phyloP scores from a whole-genome alignment of 1,140 invertebrate genomes.

The Brachionus koreanus region DNA sequence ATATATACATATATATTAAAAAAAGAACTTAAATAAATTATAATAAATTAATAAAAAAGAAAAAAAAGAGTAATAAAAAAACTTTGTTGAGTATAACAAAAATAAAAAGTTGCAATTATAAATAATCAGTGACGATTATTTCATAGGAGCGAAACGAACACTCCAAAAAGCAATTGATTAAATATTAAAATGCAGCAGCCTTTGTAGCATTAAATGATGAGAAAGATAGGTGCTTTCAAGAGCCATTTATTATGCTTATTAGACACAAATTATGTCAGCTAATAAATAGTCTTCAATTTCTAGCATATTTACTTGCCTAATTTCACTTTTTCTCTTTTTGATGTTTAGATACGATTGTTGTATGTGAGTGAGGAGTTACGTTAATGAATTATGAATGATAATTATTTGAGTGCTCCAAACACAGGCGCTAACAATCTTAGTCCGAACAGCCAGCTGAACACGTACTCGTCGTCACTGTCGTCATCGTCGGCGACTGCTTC shows the following conservation, averaged over 20 bases:
- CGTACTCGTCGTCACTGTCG: not conserved
- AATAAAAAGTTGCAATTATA: not conserved
- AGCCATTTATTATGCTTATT: constrained; percentile 31
- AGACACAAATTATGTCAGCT: not conserved
- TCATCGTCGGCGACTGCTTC: not conserved
- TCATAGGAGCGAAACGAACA: not conserved
- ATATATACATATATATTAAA: not conserved
- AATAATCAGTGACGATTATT: not conserved
- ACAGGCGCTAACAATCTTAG: not conserved
- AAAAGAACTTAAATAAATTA: no score
- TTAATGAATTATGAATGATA: constrained; percentile 16
- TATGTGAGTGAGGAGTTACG: not conserved
- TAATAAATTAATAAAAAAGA: not conserved
- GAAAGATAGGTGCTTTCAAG: not conserved
- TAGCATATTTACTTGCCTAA: not conserved
- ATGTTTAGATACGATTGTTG: not conserved
- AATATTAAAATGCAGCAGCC: not conserved
- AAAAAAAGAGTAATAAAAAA: no score
- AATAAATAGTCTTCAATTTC: not conserved
- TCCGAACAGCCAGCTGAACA: not conserved
- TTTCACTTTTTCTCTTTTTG: not conserved
- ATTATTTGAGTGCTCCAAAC: not conserved
- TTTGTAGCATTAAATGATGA: not conserved
- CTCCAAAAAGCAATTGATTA: not conserved
- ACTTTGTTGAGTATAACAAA: not conserved